Evolutionary conservation across 2,797 vertebrate species (phyloP).

Genomic region (Protonibea diacanthus): DNA sequence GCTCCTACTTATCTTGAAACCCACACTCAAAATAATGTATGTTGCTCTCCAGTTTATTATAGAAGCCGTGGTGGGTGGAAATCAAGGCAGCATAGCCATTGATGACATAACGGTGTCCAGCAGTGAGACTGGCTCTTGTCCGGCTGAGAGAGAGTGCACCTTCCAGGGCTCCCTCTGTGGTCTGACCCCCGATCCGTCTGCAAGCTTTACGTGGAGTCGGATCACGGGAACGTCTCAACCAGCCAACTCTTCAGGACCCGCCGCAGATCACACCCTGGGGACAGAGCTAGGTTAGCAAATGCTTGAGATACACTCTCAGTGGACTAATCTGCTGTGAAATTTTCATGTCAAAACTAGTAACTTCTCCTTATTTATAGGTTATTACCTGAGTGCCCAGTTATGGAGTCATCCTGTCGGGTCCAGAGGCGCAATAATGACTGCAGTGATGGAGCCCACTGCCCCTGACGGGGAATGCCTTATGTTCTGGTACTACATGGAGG

Average conservation of each 20-base stretch:
- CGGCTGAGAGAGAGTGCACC: constrained; percentile 85
- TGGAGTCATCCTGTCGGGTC: constrained; percentile 74
- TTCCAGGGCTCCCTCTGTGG: constrained; percentile 87
- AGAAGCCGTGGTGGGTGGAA: constrained; percentile 78
- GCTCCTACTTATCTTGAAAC: background rate
- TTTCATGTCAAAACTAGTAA: background rate
- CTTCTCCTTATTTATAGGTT: constrained; percentile 69
- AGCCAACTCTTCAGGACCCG: constrained; percentile 75
- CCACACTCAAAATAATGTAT: background rate
- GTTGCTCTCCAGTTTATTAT: constrained; percentile 80
- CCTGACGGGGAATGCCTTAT: constrained; percentile 81
- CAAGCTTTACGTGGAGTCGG: constrained; percentile 79
- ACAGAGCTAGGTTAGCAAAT: constrained; percentile 80
- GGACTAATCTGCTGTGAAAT: background rate
- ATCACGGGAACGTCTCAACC: constrained; percentile 67
- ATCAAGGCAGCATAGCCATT: constrained; percentile 80
- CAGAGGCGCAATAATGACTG: constrained; percentile 66
- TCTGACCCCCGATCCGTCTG: constrained; percentile 56
- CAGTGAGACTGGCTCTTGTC: constrained; percentile 72
- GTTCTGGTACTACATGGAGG: constrained; percentile 88
- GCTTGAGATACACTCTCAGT: background rate
- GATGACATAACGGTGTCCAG: constrained; percentile 78
- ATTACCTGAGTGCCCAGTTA: constrained; percentile 83
- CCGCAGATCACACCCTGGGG: constrained; percentile 83
- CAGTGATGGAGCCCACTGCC: constrained; percentile 73